A percentile compares a stretch with the other conserved stretches of the same genome.
phyloP scores from a whole-genome alignment of 2,797 vertebrate species.

The Pseudocheirus occidentalis region DNA sequence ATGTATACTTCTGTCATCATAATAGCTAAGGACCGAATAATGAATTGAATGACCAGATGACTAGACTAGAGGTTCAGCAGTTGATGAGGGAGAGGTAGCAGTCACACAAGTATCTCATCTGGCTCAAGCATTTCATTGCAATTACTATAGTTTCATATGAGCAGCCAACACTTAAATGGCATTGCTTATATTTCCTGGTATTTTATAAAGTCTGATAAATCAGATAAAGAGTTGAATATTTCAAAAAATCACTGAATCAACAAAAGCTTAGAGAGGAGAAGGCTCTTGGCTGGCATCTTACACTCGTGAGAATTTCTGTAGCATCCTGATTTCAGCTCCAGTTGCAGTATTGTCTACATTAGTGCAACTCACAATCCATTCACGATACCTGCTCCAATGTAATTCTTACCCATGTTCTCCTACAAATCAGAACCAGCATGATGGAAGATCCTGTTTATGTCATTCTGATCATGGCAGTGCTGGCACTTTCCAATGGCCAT shows the following conservation, averaged over 20 bases:
- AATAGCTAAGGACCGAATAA: background rate
- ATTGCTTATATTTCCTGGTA: background rate
- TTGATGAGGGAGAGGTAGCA: background rate
- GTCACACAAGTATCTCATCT: background rate
- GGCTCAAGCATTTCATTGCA: background rate
- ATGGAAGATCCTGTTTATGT: background rate
- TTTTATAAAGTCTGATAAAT: background rate
- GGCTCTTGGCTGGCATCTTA: background rate
- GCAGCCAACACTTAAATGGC: constrained; percentile 1
- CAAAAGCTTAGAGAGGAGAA: background rate
- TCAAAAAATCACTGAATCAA: background rate
- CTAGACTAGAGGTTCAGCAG: background rate
- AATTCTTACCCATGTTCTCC: background rate
- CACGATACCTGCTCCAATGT: background rate
- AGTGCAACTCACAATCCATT: background rate
- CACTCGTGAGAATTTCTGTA: background rate
- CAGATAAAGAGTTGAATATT: background rate
- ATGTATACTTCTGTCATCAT: constrained; percentile 3
- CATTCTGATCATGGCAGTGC: background rate
- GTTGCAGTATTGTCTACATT: background rate
- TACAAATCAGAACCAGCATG: background rate
- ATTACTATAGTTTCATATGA: background rate
- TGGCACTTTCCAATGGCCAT: background rate
- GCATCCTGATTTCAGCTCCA: background rate
- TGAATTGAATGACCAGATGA: background rate